Conservation (phyloP, 1,140 invertebrate species). For the Drosophila simulans region DNA sequence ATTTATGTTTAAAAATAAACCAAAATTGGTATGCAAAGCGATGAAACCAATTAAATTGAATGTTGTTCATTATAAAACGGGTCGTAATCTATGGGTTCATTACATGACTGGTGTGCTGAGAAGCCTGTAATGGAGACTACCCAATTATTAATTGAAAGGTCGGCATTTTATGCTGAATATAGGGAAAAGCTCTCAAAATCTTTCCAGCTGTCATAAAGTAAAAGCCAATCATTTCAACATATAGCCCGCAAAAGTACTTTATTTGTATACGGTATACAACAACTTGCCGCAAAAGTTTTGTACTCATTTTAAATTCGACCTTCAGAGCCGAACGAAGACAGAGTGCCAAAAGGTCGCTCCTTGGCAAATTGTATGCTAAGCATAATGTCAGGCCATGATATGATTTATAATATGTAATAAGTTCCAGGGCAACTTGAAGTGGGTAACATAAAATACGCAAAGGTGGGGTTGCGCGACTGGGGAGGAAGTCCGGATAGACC, state of each 20-base stretch:
- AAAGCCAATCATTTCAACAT: slow-evolving; percentile 4
- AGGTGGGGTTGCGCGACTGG: slow-evolving; percentile 20
- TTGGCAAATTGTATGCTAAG: slow-evolving; percentile 71
- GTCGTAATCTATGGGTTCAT: neutral
- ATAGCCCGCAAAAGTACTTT: neutral
- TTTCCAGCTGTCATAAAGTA: neutral
- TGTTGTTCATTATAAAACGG: slow-evolving; percentile 8
- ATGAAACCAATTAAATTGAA: slow-evolving; percentile 42
- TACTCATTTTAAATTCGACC: slow-evolving; percentile 45
- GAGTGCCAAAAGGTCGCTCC: slow-evolving; percentile 49
- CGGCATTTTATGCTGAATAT: no score
- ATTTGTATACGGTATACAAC: slow-evolving; percentile 1
- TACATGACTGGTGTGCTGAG: neutral
- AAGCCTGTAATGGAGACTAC: no score
- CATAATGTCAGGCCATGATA: slow-evolving; percentile 77
- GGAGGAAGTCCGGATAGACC: neutral
- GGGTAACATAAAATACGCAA: slow-evolving; percentile 66
- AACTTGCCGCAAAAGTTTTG: slow-evolving; percentile 26
- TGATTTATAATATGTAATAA: slow-evolving; percentile 82
- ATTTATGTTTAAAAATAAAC: slow-evolving; percentile 62
- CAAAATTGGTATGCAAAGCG: slow-evolving; percentile 53
- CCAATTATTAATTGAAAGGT: neutral
- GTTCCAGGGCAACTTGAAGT: slow-evolving; percentile 69
- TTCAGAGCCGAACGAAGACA: slow-evolving; percentile 17
- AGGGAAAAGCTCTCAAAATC: neutral